Base-by-base conservation (phyloP, 1,140 invertebrate species). In the Megalopta genalis region DNA sequence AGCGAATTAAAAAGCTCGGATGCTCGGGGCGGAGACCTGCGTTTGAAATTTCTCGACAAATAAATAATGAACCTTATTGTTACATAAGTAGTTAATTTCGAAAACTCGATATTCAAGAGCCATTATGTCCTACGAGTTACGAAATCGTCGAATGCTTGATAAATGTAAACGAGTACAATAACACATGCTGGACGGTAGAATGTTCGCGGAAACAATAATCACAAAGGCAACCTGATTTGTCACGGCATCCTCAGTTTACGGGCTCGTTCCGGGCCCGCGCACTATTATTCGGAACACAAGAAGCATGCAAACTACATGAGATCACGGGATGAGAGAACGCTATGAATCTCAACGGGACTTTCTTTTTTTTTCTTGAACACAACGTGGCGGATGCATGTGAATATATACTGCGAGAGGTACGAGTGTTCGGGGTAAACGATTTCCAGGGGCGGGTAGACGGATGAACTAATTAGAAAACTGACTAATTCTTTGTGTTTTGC, bases 1-100 rank as follows among this genome's bases (percentile, higher is more conserved):
- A 72, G 77, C 59, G 32, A 25, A 66, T 54, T 72, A 62, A 66
- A 46, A 32, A 32, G 32, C 32, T 32, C 63, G 59, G 21, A 39
- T 85, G 60, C 66, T 85, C 75, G 76, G 76, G 57, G 60, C 54
- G 54, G 54, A 72, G 54, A 76, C 77, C 75, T 85, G 84, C 63
- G 69, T 86, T 70, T 85, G 85, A 67, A 82, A 78, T 75, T 79
- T 75, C 39, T 81, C 39, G 80, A 60, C 81, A 85, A 72, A 49
- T 85, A 82, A 86, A 77, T 54, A 52, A 46, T 73, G 76, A 75
- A 72, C 82, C 80, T 64, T 81, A 71, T 84, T 84, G 72, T 85
- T 85, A 66, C 82, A 74, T 85, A 74, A 74, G 75, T 85, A 86
- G 72, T 84, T 79, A 79, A 85, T 81, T 86, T 77, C 57, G 59